Evolutionary conservation across 1,140 invertebrate species (phyloP), one percentile per base, ranked within the genome.

Genomic region (Drosophila orosa): DNA sequence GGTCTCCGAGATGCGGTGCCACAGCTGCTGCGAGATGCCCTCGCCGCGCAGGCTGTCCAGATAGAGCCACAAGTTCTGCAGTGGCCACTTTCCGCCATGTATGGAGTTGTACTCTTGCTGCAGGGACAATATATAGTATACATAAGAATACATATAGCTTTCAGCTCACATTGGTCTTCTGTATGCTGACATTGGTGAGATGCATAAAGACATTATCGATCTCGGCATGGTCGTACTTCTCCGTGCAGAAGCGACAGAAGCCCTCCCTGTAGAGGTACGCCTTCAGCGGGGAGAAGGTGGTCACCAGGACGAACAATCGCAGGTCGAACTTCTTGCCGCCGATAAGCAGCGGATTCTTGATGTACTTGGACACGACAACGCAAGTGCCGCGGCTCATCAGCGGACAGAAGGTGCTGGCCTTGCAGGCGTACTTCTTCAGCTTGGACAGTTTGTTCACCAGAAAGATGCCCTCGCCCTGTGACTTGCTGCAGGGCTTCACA

Each of bases 401-500:
- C 2, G 96, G 96, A 89, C 96, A 96, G 2, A 95, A 95, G 22
- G 78, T 77, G 91, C 96, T 96, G 2, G 96, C 95, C 91, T 97
- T 96, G 33, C 95, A 93, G 0, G 97, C 97, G 95, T 96, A 98
- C 89, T 96, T 95, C 90, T 97, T 97, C 37, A 98, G 92, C 92
- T 97, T 97, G 5, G 96, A 97, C 40, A 97, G 91, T 93, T 97
- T 97, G 78, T 97, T 97, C 72, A 98, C 96, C 13, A 98, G 92
- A 90, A 97, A 97, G 74, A 98, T 98, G 15, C 97, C 97, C 8
- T 95, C 94, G 0, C 96, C 96, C 92, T 98, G 97, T 7, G 96
- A 98, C 92, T 97, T 96, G 29, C 97, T 97, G 92, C 97, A 98
- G 0, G 98, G 98, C 92, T 99, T 99, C 95, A 99, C 98, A 66